Base-by-base conservation (phyloP, 2,113 vertebrate genomes). In the Limnothrissa miodon region DNA sequence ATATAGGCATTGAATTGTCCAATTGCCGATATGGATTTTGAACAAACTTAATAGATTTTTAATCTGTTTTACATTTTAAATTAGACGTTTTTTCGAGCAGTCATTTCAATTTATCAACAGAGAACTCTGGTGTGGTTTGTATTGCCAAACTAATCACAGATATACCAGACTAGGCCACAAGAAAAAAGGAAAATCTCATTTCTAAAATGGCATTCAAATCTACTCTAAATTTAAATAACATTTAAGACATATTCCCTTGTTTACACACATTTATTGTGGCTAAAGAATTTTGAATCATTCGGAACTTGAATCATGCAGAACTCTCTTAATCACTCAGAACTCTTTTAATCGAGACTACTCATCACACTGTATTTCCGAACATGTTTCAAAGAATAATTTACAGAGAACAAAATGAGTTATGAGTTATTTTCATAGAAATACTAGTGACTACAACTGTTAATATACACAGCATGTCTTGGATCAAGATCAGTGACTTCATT, bases 31-130 rank as follows among this genome's bases (percentile, higher is more conserved):
- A 48, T 25, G 36, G 33, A 84, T 84, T 84, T 84, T 46, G 59
- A 56, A 66, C 66, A 42, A 62, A 80, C 45, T 62, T 39, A 44
- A 39, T 84, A 80, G 51, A 80, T 74, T 84, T 84, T 44, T 80
- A 78, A 84, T 59, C 78, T 84, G 83, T 80, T 80, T 80, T 62
- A 23, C 78, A 66, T 84, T 84, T 80, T 79, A 8, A 42, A 29
- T 66, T 84, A 56, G 78, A 53, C 9, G 78, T 66, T 84, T 39
- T 84, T n/a, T 66, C 39, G 78, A 80, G 39, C 53, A 84, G 83
- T 70, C 83, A 84, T 39, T 80, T 80, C 39, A 80, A 80, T 84
- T 80, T 46, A 84, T 84, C 83, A 80, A 80, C 45, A 56, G 11
- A 80, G 25, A 84, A 39, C 78, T 80, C 53, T 36, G 53, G 53